Evolutionary conservation across 1,140 invertebrate species (phyloP).

Genomic region (Berghia stephanieae): DNA sequence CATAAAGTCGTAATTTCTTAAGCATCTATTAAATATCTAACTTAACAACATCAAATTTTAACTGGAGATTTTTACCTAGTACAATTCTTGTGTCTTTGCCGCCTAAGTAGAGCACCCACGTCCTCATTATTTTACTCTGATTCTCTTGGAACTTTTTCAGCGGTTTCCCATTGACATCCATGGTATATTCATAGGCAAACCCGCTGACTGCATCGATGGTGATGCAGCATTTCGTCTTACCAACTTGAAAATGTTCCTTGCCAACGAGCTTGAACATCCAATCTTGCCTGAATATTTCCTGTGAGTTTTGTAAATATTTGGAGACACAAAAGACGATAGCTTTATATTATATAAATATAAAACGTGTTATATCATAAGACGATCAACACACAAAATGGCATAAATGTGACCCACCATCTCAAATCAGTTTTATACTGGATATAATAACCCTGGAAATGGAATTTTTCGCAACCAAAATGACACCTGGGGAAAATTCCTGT

Average conservation of each 20-base stretch:
- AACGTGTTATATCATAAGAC: neutral
- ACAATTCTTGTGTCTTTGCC: constrained; percentile 72
- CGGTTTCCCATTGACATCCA: constrained; percentile 75
- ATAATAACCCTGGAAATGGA: too few relatives aligned
- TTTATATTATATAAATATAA: neutral
- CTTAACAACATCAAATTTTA: too few relatives aligned
- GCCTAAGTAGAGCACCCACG: constrained; percentile 71
- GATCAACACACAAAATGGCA: too few relatives aligned
- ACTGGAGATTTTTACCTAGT: constrained; percentile 74
- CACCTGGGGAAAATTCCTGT: too few relatives aligned
- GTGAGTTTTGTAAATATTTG: constrained; percentile 46
- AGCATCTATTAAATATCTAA: too few relatives aligned
- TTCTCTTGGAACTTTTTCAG: constrained; percentile 82
- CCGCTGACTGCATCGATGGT: constrained; percentile 80
- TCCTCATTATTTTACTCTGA: constrained; percentile 76
- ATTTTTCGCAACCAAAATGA: too few relatives aligned
- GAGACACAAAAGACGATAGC: neutral
- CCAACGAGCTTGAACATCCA: constrained; percentile 93
- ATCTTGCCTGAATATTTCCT: constrained; percentile 81
- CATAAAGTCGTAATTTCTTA: neutral
- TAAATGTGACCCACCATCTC: too few relatives aligned
- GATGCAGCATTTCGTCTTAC: constrained; percentile 70
- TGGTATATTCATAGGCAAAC: constrained; percentile 82
- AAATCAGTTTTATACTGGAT: too few relatives aligned
- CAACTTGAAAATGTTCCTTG: constrained; percentile 73